Evolutionary conservation across 2,113 vertebrate species (phyloP).

Genomic region (Lathamus discolor): DNA sequence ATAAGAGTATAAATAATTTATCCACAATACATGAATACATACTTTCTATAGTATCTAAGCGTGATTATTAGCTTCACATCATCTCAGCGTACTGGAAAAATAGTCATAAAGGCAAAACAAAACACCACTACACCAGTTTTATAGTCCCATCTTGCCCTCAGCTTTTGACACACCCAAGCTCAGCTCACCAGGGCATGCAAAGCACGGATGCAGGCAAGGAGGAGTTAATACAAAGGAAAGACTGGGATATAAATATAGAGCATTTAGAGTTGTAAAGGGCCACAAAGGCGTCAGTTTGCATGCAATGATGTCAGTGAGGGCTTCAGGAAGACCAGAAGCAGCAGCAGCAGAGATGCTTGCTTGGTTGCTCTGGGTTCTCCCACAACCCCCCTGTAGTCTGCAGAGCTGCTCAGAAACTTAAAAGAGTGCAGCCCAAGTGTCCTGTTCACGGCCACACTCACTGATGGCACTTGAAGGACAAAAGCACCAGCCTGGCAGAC

Average conservation of each 20-base stretch:
- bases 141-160: background rate
- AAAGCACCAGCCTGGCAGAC: background rate
- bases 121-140: background rate
- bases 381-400: background rate
- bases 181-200: conserved; percentile 19
- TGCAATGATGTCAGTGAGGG: conserved; percentile 1
- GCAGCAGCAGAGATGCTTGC: background rate
- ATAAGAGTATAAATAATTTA: conserved; percentile 42
- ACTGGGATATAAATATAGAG: background rate
- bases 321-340: background rate
- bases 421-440: background rate
- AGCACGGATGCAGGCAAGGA: background rate
- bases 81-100: background rate
- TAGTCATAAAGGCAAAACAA: conserved; percentile 16
- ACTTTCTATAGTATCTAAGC: background rate
- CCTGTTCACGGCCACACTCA: background rate
- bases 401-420: background rate
- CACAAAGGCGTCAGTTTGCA: background rate
- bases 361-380: background rate
- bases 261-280: background rate
- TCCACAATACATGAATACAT: conserved; percentile 6
- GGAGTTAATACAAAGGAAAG: background rate
- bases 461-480: background rate
- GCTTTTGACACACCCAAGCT: conserved; percentile 13
- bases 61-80: conserved; percentile 20